These are phyloP conservation scores for Heliconius charithonia DNA, from an alignment of 2,888 invertebrate genomes.

Conservation along the genomic window DNA sequence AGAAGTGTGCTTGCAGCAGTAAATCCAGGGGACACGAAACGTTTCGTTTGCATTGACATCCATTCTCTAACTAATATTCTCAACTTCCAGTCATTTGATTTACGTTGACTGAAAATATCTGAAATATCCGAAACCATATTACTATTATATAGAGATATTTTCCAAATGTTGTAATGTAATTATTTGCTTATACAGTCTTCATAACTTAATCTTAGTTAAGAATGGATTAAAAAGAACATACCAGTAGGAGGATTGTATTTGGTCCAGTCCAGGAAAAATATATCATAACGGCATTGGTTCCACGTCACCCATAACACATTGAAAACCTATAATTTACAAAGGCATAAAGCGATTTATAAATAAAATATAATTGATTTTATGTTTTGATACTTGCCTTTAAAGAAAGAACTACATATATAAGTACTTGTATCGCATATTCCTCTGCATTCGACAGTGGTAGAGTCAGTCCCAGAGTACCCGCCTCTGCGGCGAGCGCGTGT, in stretches of 20 bases:
- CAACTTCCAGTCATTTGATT: conserved; percentile 59
- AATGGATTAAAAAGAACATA: conserved; percentile 29
- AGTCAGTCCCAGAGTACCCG: conserved; percentile 67
- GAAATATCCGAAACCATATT: neutral
- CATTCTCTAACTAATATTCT: conserved; percentile 65
- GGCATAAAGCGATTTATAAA: neutral
- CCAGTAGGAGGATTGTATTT: conserved; percentile 69
- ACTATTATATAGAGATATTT: neutral
- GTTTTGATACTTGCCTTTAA: conserved; percentile 61
- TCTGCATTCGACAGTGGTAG: conserved; percentile 66
- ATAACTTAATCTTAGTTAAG: neutral
- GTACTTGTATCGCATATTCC: conserved; percentile 61
- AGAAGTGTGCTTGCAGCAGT: conserved; percentile 61
- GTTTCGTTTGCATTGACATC: conserved; percentile 63
- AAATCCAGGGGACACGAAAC: conserved; percentile 62
- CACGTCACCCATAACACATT: conserved; percentile 69
- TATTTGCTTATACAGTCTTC: neutral
- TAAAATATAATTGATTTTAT: neutral
- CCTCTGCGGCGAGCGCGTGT: conserved; percentile 73
- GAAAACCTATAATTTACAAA: conserved; percentile 56
- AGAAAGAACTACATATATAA: conserved; percentile 62
- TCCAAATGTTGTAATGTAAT: too few species aligned
- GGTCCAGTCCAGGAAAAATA: conserved; percentile 75
- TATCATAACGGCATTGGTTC: conserved; percentile 68
- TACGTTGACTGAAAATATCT: conserved; percentile 41